Base-by-base conservation (phyloP, 2,797 vertebrate species). In the Serranus cabrilla region DNA sequence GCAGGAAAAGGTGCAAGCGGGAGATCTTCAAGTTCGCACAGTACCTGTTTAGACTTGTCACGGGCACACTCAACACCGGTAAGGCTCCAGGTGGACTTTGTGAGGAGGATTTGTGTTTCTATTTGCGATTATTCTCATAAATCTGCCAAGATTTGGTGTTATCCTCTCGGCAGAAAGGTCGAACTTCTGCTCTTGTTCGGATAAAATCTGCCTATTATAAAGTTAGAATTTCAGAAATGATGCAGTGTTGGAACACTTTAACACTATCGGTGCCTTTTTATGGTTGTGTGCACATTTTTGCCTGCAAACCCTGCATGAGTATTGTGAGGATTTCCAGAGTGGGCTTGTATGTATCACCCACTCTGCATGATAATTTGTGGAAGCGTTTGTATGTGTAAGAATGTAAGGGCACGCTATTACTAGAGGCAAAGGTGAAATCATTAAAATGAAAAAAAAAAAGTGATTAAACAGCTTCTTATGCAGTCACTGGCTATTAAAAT, bases 11-110 rank as follows among this genome's bases (percentile, higher is more conserved):
- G 71, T 99, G 98, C 95, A 99, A 98, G 93, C 95, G 97, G 73
- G 97, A 99, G 93, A 96, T 99, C 86, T 80, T 99, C 93, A 99
- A 97, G 95, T 98, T 98, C 88, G 97, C 98, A 81, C 98, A 98
- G 93, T 99, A 99, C 90, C 95, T 99, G 84, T 97, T 97, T 93
- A 95, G 98, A 87, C 92, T 98, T 57, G 93, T 99, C 95, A 99
- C 98, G 18, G 98, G 98, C 72, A 97, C 97, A 13, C 97, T 99
- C 58, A 95, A 96, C 91, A 90, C 96, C 94, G 98, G 98, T 99
- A 98, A 97, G 91, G 81, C 64, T 84, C 62, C 65, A 55, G 87
- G 80, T 87, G 83, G 78, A 89, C 85, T 86, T 40, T 80, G 17
- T 81, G 31, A 27, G 43, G 14, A 17, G 1, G 47, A 39, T 52